Percentiles rank a stretch among this genome's conserved stretches.
Conservation (phyloP, 2,797 vertebrate species). For the Oryzias sinensis region DNA sequence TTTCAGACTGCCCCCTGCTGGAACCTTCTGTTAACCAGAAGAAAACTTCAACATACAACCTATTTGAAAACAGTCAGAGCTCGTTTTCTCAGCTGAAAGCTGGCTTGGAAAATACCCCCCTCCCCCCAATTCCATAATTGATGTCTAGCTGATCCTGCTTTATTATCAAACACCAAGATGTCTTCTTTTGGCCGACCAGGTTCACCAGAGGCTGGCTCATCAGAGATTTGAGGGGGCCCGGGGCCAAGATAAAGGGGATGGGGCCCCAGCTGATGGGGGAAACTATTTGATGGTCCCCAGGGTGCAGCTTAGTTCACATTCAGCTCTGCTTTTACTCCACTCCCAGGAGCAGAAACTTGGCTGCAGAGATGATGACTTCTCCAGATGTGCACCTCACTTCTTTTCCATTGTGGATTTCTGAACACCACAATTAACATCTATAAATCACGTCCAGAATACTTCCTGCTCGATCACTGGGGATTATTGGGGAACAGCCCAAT, state of each 20-base stretch:
- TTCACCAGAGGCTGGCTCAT: conserved; percentile 55
- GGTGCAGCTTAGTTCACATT: conserved; percentile 76
- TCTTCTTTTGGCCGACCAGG: conserved; percentile 68
- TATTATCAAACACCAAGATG: conserved; percentile 71
- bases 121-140: conserved; percentile 53
- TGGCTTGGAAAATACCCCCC: conserved; percentile 1
- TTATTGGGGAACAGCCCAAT: conserved; percentile 74
- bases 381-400: conserved; percentile 80
- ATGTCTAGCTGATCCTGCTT: conserved; percentile 69
- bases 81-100: too few species aligned
- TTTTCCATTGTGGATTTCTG: conserved; percentile 76
- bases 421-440: conserved; percentile 79
- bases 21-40: too few species aligned
- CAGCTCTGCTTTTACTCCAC: conserved; percentile 73
- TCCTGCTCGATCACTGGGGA: conserved; percentile 75
- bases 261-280: conserved; percentile 69
- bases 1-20: too few species aligned
- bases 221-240: conserved; percentile 40
- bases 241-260: conserved; percentile 37
- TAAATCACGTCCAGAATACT: conserved; percentile 80
- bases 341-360: conserved; percentile 80
- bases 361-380: conserved; percentile 69
- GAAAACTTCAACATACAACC: too few species aligned
- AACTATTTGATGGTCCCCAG: conserved; percentile 77
- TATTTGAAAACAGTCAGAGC: too few species aligned